Evolutionary conservation across 2,888 invertebrate genomes (phyloP).

Genomic region (Eulithis prunata): DNA sequence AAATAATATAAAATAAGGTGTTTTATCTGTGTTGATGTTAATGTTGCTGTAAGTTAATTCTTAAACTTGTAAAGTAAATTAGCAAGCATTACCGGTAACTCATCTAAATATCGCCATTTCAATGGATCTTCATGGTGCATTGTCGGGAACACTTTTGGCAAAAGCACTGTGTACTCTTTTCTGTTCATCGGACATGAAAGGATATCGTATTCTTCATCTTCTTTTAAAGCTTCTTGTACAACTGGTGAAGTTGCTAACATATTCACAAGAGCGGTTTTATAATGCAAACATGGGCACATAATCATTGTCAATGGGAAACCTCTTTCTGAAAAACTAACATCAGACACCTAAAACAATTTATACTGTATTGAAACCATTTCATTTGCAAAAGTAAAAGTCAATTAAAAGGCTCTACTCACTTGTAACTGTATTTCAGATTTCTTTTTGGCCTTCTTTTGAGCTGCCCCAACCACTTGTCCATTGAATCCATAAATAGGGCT

Average conservation of each 20-base stretch:
- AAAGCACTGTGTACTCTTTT: conserved; percentile 67
- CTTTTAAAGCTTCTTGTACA: conserved; percentile 58
- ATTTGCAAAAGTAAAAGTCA: not conserved
- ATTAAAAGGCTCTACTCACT: conserved; percentile 6
- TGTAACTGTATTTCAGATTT: conserved; percentile 70
- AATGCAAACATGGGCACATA: conserved; percentile 63
- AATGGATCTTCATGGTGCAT: conserved; percentile 64
- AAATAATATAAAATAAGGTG: conserved; percentile 46
- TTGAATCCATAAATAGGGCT: conserved; percentile 62
- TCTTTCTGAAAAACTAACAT: conserved; percentile 56
- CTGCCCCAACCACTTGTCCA: conserved; percentile 62
- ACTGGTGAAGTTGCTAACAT: conserved; percentile 58
- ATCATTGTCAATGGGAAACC: conserved; percentile 74
- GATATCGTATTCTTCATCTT: conserved; percentile 57
- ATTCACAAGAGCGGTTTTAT: conserved; percentile 61
- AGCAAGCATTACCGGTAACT: conserved; percentile 57
- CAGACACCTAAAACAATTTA: conserved; percentile 56
- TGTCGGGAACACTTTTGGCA: conserved; percentile 67
- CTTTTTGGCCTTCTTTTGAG: conserved; percentile 69
- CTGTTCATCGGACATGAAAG: conserved; percentile 57
- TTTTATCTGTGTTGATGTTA: not conserved
- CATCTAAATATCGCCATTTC: conserved; percentile 70
- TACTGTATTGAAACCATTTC: not conserved
- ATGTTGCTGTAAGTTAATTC: not conserved
- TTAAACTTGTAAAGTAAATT: not conserved